These are phyloP conservation scores for Denticeps clupeoides DNA, from an alignment of 2,797 vertebrate species.

Conservation along the genomic window DNA sequence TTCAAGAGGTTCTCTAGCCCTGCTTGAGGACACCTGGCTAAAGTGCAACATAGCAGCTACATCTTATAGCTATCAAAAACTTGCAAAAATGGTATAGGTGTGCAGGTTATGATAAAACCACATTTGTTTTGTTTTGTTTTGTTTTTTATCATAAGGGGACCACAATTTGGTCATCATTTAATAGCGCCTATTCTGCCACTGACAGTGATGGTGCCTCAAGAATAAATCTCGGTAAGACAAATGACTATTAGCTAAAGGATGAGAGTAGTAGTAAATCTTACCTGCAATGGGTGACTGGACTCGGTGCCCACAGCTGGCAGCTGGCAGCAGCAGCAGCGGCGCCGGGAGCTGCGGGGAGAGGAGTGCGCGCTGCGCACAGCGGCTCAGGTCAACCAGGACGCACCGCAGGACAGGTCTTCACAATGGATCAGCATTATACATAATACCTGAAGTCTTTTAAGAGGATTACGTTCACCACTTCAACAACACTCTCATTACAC, in stretches of 20 bases:
- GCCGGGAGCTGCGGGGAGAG: no score
- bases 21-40: no score
- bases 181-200: no score
- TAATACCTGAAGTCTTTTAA: slow-evolving; percentile 79
- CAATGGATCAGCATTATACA: slow-evolving; percentile 76
- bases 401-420: slow-evolving; percentile 57
- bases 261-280: not conserved
- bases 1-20: no score
- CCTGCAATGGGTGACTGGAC: no score
- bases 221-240: not conserved
- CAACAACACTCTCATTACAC: slow-evolving; percentile 51
- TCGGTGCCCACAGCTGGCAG: slow-evolving; percentile 46
- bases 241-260: not conserved
- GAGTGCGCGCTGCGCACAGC: slow-evolving; percentile 44
- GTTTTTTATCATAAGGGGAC: no score
- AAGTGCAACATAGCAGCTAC: no score
- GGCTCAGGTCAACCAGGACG: slow-evolving; percentile 56
- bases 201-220: not conserved
- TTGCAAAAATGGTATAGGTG: not conserved
- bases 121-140: no score
- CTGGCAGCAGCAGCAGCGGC: slow-evolving; percentile 31
- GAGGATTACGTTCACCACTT: slow-evolving; percentile 73
- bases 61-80: no score
- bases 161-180: no score
- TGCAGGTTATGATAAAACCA: no score